Evolutionary conservation across 2,113 vertebrate species (phyloP), one percentile per base, ranked within the genome.

Genomic region (Triplophysa dalaica): DNA sequence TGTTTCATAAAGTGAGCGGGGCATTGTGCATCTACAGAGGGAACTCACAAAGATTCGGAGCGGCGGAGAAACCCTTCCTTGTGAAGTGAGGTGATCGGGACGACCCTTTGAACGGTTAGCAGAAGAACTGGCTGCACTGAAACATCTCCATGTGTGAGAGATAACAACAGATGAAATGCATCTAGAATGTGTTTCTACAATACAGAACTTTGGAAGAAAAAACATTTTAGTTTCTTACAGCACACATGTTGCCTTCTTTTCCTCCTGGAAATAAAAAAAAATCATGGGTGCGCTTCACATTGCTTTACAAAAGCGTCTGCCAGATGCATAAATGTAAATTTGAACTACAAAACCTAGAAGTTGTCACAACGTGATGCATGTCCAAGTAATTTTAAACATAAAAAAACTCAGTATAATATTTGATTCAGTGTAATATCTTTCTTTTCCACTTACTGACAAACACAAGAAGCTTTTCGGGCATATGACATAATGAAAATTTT

Each of bases 1-100:
- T 70, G 78, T 80, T 83, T 80, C 61, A 76, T 52, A 19, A 50
- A 76, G 61, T 2, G 22, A 9, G 33, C 6, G n/a, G 61, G 17
- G 16, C 22, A 13, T 2, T 33, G 74, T 10, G 29, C 13, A 8
- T 43, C 41, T 81, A 67, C 2, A 29, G 13, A 19, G 29, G 8
- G 24, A 19, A 9, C 4, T 48, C 13, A 22, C 61, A 0, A 11
- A 14, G 13, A 63, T 63, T 19, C 21, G 6, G 60, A 50, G n/a
- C 48, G 60, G 58, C 22, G 8, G 43, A 62, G 60, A 50, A 38
- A 75, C 24, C 3, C 10, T 56, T 33, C 48, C 24, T 29, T 8
- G 52, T 73, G 70, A 4, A 58, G 5, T 21, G 54, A 58, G 54
- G 54, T 21, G 16, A 54, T 19, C 5, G 50, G 14, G 50, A 17